Percentiles rank a stretch among this genome's conserved stretches.
Evolutionary conservation across 2,888 invertebrate species (phyloP).

Genomic region (Baccha elongata): DNA sequence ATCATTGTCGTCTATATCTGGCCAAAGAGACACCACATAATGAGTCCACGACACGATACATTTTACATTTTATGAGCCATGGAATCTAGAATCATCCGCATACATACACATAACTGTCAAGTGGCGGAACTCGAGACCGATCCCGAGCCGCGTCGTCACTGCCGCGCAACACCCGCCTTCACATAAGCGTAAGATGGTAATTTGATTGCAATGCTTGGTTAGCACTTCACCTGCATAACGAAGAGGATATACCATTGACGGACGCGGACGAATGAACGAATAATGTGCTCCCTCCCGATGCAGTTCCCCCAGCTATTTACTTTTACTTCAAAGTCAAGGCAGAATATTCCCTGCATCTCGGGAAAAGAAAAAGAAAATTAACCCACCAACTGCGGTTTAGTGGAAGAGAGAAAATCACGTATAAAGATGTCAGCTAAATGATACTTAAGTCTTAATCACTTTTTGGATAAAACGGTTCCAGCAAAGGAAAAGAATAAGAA

Average conservation of each 20-base stretch:
- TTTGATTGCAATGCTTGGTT: constrained; percentile 73
- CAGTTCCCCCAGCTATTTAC: constrained; percentile 34
- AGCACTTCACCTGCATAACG: constrained; percentile 70
- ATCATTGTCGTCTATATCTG: constrained; percentile 19
- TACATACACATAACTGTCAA: constrained; percentile 73
- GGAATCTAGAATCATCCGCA: constrained; percentile 69
- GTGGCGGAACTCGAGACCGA: constrained; percentile 41
- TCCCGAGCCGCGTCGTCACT: background rate
- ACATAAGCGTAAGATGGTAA: constrained; percentile 66
- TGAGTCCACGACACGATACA: constrained; percentile 72
- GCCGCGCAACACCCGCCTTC: constrained; percentile 53
- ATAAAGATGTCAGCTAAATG: constrained; percentile 73
- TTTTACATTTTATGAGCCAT: constrained; percentile 72
- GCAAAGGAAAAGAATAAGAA: constrained; percentile 5
- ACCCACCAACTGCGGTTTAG: constrained; percentile 41
- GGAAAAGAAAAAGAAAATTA: constrained; percentile 41
- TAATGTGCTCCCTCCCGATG: constrained; percentile 31
- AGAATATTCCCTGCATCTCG: background rate
- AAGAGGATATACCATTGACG: constrained; percentile 11
- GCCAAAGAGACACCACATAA: constrained; percentile 56
- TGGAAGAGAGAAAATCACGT: constrained; percentile 48
- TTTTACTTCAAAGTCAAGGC: background rate
- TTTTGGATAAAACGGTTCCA: constrained; percentile 51
- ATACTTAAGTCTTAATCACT: constrained; percentile 73
- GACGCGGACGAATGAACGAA: constrained; percentile 48